phyloP scores from a whole-genome alignment of 2,113 vertebrate genomes.

The Laterallus jamaicensis region DNA sequence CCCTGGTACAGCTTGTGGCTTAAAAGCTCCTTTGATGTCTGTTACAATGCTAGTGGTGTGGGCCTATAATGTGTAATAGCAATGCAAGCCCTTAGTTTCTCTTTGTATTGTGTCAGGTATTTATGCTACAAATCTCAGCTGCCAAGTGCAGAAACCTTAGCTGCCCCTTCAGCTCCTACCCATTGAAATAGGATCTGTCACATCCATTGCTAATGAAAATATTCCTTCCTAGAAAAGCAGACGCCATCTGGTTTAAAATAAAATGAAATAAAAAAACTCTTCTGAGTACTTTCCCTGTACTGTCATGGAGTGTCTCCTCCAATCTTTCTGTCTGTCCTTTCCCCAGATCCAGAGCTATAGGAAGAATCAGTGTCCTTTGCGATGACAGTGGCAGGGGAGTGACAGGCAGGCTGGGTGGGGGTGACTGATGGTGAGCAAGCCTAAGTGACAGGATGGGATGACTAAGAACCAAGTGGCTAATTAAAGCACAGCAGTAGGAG shows the following conservation, averaged over 20 bases:
- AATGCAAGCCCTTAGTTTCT: neutral
- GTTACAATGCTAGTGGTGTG: neutral
- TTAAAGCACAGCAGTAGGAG: slow-evolving; percentile 64
- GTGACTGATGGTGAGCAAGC: slow-evolving; percentile 45
- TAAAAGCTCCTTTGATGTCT: neutral
- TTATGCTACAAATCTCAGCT: neutral
- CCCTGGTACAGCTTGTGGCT: neutral
- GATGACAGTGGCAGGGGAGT: slow-evolving; percentile 37
- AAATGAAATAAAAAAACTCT: neutral
- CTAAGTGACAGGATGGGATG: slow-evolving; percentile 43
- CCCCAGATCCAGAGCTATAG: neutral
- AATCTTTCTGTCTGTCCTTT: neutral
- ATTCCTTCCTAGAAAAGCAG: neutral
- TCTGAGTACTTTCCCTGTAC: neutral
- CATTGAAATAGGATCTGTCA: slow-evolving; percentile 9
- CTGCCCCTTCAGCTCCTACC: neutral
- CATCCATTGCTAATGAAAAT: slow-evolving; percentile 1
- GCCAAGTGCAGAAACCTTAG: neutral
- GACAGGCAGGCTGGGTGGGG: slow-evolving; percentile 50
- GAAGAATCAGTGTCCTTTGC: neutral
- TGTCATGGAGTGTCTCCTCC: neutral
- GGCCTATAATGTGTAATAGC: neutral
- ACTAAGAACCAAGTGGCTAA: slow-evolving; percentile 62
- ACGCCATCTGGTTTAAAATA: neutral
- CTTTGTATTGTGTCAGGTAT: neutral